A percentile compares a stretch with the other conserved stretches of the same genome.
Conservation (phyloP, 2,888 invertebrate genomes). For the Drosophila koepferae region DNA sequence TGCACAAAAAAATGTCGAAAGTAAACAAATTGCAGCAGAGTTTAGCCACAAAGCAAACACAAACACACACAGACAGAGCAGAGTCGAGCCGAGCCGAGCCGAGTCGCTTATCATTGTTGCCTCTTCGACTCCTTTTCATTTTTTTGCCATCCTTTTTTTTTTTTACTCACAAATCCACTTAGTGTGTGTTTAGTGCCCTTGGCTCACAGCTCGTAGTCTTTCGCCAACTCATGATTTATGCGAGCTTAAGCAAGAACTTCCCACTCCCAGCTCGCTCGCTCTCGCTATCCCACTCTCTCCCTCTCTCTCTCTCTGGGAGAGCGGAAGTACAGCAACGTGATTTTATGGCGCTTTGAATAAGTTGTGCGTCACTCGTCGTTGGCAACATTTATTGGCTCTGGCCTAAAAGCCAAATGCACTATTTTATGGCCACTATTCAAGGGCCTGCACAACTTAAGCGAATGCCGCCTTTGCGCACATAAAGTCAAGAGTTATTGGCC, state of each 20-base stretch:
- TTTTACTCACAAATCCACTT: constrained; percentile 72
- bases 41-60: constrained; percentile 60
- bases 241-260: constrained; percentile 22
- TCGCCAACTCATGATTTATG: constrained; percentile 58
- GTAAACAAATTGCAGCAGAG: constrained; percentile 80
- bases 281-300: background rate
- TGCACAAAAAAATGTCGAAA: constrained; percentile 73
- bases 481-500: constrained; percentile 12
- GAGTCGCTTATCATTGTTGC: constrained; percentile 69
- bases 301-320: no score
- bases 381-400: constrained; percentile 59
- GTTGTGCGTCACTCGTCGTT: constrained; percentile 56
- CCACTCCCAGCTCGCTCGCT: background rate
- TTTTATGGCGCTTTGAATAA: constrained; percentile 73
- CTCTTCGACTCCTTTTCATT: constrained; percentile 20
- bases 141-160: background rate
- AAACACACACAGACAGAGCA: constrained; percentile 15
- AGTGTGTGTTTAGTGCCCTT: constrained; percentile 68
- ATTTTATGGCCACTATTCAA: constrained; percentile 34
- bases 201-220: constrained; percentile 29
- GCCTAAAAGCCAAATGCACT: constrained; percentile 61
- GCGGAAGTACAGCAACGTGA: constrained; percentile 13
- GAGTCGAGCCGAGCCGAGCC: background rate
- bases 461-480: background rate
- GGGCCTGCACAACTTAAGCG: background rate